Evolutionary conservation across 2,113 vertebrate species (phyloP), one percentile per base, ranked within the genome.

Genomic region (Porphyrio hochstetteri): DNA sequence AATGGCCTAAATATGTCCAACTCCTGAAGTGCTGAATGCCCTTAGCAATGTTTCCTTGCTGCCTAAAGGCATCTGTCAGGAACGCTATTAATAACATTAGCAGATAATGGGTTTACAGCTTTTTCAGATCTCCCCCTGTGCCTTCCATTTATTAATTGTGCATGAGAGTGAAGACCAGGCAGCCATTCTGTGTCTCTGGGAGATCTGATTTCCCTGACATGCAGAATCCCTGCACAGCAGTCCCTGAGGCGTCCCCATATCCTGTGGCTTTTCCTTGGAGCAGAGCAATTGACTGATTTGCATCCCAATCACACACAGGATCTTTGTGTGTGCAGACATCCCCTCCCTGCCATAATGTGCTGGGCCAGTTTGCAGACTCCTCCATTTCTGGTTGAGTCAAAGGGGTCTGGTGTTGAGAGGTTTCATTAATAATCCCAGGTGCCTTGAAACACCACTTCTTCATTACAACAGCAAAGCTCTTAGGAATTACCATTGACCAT

Each of bases 21-120:
- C 55, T 65, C 56, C 81, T 69, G 61, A 31, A 42, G 92, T 10
- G 72, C 91, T 44, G 53, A 87, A 82, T 1, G 84, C 89, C 87
- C 87, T 80, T 6, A 88, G 87, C 93, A 72, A 64, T 24, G 21
- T n/a, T 86, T 85, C 65, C 50, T 71, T 61, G 81, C 84, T 95
- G 91, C 91, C 91, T 84, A 16, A 46, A 71, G 92, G 93, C 57
- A 8, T 78, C 86, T 88, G 86, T 81, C 94, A 81, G 88, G 72
- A 83, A 63, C 0, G 27, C 44, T 76, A 71, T 84, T 80, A 87
- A 92, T 71, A 80, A 60, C 75, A 67, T 52, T 38, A 74, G 61
- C 46, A 78, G 46, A 56, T 52, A 88, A 88, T 31, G 90, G 61
- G 3, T 35, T 82, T 50, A 35, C 65, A 74, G 93, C 71, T 78